Percentiles rank a stretch among this genome's conserved stretches.
phyloP scores from a whole-genome alignment of 2,888 invertebrate genomes.

The Elmis aenea region DNA sequence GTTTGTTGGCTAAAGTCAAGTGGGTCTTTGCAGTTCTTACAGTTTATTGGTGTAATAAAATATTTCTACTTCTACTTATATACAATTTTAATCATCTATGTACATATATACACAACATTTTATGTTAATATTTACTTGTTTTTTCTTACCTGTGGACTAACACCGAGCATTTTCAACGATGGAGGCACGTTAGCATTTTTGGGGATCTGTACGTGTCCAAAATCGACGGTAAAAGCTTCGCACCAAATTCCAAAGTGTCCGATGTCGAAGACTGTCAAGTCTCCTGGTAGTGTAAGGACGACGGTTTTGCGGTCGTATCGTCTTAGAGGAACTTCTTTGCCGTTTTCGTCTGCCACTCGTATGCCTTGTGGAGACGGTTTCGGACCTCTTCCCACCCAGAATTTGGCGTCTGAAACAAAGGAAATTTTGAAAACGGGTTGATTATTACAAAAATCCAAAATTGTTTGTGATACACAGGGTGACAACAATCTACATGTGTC shows the following conservation, averaged over 20 bases:
- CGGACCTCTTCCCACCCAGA: conserved; percentile 84
- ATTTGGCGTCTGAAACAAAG: conserved; percentile 75
- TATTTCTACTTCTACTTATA: no score
- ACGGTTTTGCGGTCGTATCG: conserved; percentile 83
- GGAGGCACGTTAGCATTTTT: conserved; percentile 77
- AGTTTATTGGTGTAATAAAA: no score
- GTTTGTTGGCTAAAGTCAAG: no score
- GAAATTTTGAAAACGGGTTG: no score
- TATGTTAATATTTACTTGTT: no score
- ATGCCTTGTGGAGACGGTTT: conserved; percentile 79
- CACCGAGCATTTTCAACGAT: conserved; percentile 87
- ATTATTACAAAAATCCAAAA: no score
- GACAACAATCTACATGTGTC: no score
- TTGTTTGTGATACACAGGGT: no score
- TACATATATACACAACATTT: no score
- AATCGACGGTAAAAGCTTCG: conserved; percentile 88
- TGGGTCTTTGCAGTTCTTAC: no score
- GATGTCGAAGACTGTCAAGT: conserved; percentile 86
- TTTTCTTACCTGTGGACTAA: conserved; percentile 82
- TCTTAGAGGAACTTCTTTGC: conserved; percentile 71
- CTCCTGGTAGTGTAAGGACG: conserved; percentile 82
- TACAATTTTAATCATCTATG: no score
- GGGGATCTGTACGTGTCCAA: conserved; percentile 79
- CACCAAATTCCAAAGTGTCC: conserved; percentile 93
- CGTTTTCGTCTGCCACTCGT: conserved; percentile 87